Percentiles rank a stretch among this genome's conserved stretches.
phyloP scores from a whole-genome alignment of 2,888 invertebrate species.

The Drosophila merina region DNA sequence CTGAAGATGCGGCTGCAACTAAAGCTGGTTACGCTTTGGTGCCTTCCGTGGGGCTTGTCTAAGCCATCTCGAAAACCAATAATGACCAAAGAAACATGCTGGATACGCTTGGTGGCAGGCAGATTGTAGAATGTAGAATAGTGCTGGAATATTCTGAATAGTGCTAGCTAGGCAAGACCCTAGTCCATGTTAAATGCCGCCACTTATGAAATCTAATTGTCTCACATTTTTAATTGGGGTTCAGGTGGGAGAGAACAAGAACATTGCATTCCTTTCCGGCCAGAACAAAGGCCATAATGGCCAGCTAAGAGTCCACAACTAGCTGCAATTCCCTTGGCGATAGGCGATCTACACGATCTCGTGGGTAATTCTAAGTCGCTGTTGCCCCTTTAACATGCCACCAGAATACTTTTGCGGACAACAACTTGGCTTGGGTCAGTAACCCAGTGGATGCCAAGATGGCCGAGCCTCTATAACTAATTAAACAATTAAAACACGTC shows the following conservation, averaged over 20 bases:
- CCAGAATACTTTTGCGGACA: constrained; percentile 43
- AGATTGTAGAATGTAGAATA: constrained; percentile 4
- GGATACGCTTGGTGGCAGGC: constrained; percentile 35
- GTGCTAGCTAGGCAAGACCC: background rate
- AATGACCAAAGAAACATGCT: constrained; percentile 12
- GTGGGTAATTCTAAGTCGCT: constrained; percentile 18
- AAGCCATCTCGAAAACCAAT: constrained; percentile 54
- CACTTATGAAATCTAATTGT: constrained; percentile 71
- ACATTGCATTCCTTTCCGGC: constrained; percentile 56
- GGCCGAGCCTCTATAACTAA: constrained; percentile 38
- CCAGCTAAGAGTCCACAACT: constrained; percentile 48
- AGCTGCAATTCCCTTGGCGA: constrained; percentile 62
- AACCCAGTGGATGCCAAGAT: constrained; percentile 3
- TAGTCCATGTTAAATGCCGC: constrained; percentile 28
- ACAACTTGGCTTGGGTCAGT: constrained; percentile 50
- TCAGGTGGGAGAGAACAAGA: constrained; percentile 37
- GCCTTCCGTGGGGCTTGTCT: constrained; percentile 52
- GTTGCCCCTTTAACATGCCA: constrained; percentile 53
- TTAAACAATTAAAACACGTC: constrained; percentile 66
- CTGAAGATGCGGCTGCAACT: constrained; percentile 32
- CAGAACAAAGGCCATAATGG: constrained; percentile 50
- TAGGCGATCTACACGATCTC: constrained; percentile 42
- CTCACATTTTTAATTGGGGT: constrained; percentile 65
- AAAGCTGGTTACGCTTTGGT: constrained; percentile 37
- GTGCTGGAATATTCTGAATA: constrained; percentile 14